These are phyloP conservation scores for Eupeodes latifasciatus DNA, from an alignment of 2,888 invertebrate species.

Conservation along the genomic window DNA sequence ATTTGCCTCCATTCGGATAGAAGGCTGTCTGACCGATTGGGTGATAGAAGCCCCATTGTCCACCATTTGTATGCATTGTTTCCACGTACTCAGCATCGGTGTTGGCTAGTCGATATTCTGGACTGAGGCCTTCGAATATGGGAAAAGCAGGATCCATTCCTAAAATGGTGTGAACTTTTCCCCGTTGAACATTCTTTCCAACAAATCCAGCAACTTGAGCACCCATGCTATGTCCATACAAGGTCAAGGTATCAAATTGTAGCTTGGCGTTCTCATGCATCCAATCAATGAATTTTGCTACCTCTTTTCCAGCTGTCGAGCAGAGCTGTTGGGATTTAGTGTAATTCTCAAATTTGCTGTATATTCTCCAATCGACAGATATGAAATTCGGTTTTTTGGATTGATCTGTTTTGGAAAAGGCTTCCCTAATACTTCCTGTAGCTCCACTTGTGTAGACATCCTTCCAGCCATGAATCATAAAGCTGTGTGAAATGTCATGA, in stretches of 20 bases:
- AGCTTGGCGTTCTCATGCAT: constrained; percentile 85
- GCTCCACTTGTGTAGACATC: constrained; percentile 84
- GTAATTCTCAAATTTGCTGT: constrained; percentile 85
- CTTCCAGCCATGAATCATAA: constrained; percentile 85
- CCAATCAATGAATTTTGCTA: constrained; percentile 78
- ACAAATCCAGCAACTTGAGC: constrained; percentile 86
- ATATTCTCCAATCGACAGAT: constrained; percentile 86
- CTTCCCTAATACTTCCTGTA: constrained; percentile 79
- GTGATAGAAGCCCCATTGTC: constrained; percentile 77
- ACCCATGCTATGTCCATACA: constrained; percentile 86
- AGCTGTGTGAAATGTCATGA: constrained; percentile 40
- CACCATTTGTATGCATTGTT: constrained; percentile 79
- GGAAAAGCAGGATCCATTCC: constrained; percentile 81
- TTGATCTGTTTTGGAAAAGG: constrained; percentile 85
- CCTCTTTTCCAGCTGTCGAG: constrained; percentile 74
- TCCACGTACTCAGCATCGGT: constrained; percentile 79
- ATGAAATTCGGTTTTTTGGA: constrained; percentile 85
- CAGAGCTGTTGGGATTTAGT: constrained; percentile 84
- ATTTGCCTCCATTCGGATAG: constrained; percentile 85
- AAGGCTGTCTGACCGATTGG: constrained; percentile 83
- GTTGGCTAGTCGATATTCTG: constrained; percentile 70
- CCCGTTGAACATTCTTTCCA: constrained; percentile 85
- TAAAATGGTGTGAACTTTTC: constrained; percentile 85
- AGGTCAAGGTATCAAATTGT: constrained; percentile 84
- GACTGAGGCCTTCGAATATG: constrained; percentile 71